Percentiles rank a stretch among this genome's conserved stretches.
phyloP scores from a whole-genome alignment of 2,888 invertebrate genomes.

The Trachelus tabidus region DNA sequence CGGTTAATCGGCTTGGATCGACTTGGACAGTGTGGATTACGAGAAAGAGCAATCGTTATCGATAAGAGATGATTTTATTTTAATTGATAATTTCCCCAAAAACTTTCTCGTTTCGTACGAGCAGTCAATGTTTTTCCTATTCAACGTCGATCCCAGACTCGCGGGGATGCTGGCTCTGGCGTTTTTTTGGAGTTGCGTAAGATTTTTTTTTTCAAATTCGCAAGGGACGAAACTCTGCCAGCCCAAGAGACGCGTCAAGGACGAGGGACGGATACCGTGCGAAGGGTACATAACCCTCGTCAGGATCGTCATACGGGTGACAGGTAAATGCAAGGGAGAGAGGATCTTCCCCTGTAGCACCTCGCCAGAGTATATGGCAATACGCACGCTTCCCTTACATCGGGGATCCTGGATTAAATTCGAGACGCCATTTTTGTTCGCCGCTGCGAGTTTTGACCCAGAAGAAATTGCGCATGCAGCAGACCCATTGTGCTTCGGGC shows the following conservation, averaged over 20 bases:
- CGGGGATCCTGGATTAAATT: conserved; percentile 52
- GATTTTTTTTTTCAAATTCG: too few relatives aligned
- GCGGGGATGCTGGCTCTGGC: too few relatives aligned
- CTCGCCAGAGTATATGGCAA: neutral
- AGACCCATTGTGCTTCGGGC: neutral
- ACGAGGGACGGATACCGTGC: conserved; percentile 25
- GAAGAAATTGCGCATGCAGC: conserved; percentile 34
- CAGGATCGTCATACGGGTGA: conserved; percentile 62
- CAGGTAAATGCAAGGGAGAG: conserved; percentile 51
- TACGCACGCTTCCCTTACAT: conserved; percentile 24
- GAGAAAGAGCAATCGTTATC: too few relatives aligned
- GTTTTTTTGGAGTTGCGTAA: too few relatives aligned
- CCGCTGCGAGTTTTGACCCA: conserved; percentile 36
- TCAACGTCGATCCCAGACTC: too few relatives aligned
- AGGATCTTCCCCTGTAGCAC: neutral
- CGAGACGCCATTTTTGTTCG: conserved; percentile 38
- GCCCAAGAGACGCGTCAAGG: conserved; percentile 32
- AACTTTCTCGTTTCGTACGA: too few relatives aligned
- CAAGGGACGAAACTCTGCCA: too few relatives aligned
- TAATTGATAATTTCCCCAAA: accelerated
- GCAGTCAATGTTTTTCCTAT: too few relatives aligned
- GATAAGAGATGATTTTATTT: too few relatives aligned
- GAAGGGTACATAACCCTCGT: conserved; percentile 53
- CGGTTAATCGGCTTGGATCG: too few relatives aligned
- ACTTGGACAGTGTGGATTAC: too few relatives aligned